Conservation (phyloP, 1,140 invertebrate species). For the Hydropsyche tenuis region DNA sequence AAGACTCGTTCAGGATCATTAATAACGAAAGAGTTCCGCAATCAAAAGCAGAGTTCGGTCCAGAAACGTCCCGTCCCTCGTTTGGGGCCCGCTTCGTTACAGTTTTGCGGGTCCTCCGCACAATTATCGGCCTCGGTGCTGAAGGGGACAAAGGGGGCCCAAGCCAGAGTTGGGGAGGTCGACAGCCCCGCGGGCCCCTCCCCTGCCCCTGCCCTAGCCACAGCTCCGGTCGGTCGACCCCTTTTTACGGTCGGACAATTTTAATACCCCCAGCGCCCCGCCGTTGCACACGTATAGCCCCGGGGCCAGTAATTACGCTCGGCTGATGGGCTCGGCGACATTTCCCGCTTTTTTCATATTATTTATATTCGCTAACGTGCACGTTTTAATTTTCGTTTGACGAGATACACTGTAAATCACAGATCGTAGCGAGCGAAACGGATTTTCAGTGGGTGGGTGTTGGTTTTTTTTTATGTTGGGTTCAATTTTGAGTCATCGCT, state of each 20-base stretch:
- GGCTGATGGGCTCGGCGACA: conserved; percentile 18
- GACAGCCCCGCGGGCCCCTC: background rate
- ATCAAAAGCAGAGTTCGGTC: too few species aligned
- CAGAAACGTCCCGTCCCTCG: background rate
- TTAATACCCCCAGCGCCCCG: conserved; percentile 36
- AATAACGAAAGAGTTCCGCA: too few species aligned
- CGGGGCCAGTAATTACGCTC: conserved; percentile 30
- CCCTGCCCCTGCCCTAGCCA: background rate
- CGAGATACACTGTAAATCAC: background rate
- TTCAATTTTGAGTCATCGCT: too few species aligned
- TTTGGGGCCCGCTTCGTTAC: conserved; percentile 23
- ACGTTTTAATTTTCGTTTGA: background rate
- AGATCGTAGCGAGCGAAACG: too few species aligned
- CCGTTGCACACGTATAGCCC: conserved; percentile 1
- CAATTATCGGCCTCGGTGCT: conserved; percentile 28
- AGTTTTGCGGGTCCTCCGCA: conserved; percentile 33
- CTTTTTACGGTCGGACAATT: conserved; percentile 41
- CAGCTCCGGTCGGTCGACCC: background rate
- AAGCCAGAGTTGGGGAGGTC: background rate
- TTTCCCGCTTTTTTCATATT: background rate
- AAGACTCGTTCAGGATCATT: too few species aligned
- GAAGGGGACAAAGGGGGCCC: background rate
- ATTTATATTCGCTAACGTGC: background rate
- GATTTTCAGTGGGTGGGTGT: too few species aligned
- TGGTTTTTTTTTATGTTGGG: too few species aligned